Percentiles rank a stretch among this genome's conserved stretches.
Conservation (phyloP, 2,797 vertebrate species). For the Heterohyrax brucei region DNA sequence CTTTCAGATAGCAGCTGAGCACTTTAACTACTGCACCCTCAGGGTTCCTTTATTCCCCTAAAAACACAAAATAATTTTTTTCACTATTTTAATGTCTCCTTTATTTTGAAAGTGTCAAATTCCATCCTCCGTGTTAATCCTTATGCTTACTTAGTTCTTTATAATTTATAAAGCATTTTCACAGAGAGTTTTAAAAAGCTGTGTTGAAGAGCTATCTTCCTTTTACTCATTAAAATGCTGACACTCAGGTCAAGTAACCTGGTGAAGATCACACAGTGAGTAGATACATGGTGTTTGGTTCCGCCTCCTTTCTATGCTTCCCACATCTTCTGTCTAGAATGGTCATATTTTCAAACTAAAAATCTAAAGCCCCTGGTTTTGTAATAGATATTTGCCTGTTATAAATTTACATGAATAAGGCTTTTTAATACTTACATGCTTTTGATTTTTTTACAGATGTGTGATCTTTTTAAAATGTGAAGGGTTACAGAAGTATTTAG, state of each 20-base stretch:
- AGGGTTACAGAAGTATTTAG: conserved; percentile 26
- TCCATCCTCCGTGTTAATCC: neutral
- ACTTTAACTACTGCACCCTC: no score
- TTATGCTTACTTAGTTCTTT: conserved; percentile 21
- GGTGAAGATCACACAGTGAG: neutral
- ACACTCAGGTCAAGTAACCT: neutral
- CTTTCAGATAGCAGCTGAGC: no score
- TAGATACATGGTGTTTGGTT: neutral
- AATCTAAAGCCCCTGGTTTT: conserved; percentile 2
- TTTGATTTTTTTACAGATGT: neutral
- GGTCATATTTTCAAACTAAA: conserved; percentile 16
- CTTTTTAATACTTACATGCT: neutral
- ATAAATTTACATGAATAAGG: neutral
- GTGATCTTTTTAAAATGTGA: conserved; percentile 12
- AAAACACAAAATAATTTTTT: neutral
- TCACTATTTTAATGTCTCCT: neutral
- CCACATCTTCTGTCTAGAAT: neutral
- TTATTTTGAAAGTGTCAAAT: conserved; percentile 35
- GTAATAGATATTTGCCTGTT: neutral
- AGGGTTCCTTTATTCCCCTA: neutral
- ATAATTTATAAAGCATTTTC: conserved; percentile 24
- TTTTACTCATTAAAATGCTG: neutral
- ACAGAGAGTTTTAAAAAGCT: neutral
- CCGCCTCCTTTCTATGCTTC: neutral
- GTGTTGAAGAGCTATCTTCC: neutral